A percentile compares a stretch with the other conserved stretches of the same genome.
These are phyloP conservation scores for Oscheius sp. DNA, from an alignment of 2,888 invertebrate genomes.

Conservation along the genomic window DNA sequence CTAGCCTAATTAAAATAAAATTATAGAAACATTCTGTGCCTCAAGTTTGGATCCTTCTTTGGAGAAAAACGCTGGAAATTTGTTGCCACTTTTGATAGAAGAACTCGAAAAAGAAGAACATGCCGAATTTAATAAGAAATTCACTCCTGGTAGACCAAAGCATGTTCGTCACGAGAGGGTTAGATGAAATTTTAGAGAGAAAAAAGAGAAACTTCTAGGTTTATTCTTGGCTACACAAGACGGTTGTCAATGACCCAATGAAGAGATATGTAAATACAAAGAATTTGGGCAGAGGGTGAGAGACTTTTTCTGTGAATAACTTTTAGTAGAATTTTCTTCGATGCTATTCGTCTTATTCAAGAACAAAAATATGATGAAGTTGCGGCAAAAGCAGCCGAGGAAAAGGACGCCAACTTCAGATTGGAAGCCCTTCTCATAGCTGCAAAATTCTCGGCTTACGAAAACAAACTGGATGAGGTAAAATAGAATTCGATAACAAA, in stretches of 20 bases:
- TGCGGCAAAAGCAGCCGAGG: slow-evolving; percentile 4
- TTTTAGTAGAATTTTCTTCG: slow-evolving; percentile 16
- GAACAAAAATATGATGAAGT: slow-evolving; percentile 27
- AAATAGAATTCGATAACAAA: not conserved
- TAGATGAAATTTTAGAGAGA: not conserved
- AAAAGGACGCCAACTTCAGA: not conserved
- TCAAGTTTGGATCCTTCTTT: slow-evolving; percentile 23
- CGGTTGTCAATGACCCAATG: slow-evolving; percentile 27
- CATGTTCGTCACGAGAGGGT: slow-evolving; percentile 33
- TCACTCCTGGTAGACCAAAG: not conserved
- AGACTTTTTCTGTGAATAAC: not conserved
- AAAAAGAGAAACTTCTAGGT: slow-evolving; percentile 2
- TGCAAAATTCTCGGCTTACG: slow-evolving; percentile 26
- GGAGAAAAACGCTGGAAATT: slow-evolving; percentile 17
- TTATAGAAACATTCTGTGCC: slow-evolving; percentile 32
- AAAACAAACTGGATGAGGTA: slow-evolving; percentile 18
- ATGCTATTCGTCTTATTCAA: slow-evolving; percentile 24
- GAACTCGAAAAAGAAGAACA: slow-evolving; percentile 12
- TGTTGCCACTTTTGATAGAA: slow-evolving; percentile 18
- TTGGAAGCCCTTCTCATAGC: slow-evolving; percentile 27
- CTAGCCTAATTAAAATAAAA: not conserved
- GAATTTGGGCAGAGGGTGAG: not conserved
- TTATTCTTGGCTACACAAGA: slow-evolving; percentile 32
- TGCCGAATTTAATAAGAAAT: slow-evolving; percentile 9
- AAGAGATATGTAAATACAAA: not conserved